phyloP scores from a whole-genome alignment of 2,113 vertebrate genomes.

The Terrapene triunguis region DNA sequence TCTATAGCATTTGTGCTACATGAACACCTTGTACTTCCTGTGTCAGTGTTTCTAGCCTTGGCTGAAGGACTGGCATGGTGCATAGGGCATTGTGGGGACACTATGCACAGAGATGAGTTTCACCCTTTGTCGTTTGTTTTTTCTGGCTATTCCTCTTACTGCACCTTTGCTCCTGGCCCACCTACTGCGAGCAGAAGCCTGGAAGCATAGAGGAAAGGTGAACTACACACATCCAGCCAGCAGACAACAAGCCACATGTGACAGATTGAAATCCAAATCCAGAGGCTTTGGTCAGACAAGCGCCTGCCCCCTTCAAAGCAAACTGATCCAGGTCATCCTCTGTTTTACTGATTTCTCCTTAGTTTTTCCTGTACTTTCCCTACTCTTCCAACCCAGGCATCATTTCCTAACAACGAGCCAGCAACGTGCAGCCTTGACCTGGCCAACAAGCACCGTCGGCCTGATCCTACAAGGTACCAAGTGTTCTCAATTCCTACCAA shows the following conservation, averaged over 20 bases:
- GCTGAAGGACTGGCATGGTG: background rate
- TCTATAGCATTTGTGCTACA: background rate
- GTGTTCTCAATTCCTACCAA: background rate
- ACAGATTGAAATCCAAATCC: background rate
- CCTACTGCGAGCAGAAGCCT: background rate
- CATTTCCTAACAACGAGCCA: background rate
- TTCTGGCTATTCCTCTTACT: background rate
- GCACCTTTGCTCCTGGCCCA: background rate
- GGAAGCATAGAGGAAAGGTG: background rate
- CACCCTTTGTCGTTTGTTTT: background rate
- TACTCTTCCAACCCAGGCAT: background rate
- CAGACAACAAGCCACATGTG: background rate
- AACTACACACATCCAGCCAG: accelerated
- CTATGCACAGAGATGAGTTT: background rate
- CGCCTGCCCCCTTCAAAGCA: background rate
- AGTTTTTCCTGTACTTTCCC: background rate
- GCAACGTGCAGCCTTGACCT: background rate
- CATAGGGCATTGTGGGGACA: background rate
- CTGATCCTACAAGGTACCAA: background rate
- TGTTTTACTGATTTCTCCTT: background rate
- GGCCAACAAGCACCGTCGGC: background rate
- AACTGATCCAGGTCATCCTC: background rate
- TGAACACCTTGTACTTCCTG: background rate
- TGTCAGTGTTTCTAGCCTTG: background rate
- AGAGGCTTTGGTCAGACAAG: background rate